Conservation (phyloP, 2,888 invertebrate species). For the Boloria euphrosyne region DNA sequence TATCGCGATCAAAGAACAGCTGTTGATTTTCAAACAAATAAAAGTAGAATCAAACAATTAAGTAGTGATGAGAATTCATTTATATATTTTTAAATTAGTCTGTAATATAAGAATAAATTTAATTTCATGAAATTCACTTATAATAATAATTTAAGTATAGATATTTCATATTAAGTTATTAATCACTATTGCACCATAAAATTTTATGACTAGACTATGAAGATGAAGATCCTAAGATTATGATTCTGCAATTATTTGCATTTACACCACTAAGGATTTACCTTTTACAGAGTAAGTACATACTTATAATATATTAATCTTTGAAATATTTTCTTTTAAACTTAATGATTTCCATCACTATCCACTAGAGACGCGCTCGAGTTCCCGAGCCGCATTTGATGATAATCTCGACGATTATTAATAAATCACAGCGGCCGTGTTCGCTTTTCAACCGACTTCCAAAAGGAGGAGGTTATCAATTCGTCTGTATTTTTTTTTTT, state of each 20-base stretch:
- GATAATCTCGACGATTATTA: constrained; percentile 67
- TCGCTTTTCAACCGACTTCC: too few species aligned
- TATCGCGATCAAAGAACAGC: constrained; percentile 77
- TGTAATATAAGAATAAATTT: background rate
- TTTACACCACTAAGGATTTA: too few species aligned
- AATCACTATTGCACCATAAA: too few species aligned
- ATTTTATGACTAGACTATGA: too few species aligned
- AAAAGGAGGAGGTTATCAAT: too few species aligned
- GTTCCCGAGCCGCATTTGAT: constrained; percentile 54
- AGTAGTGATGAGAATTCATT: constrained; percentile 58
- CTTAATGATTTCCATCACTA: constrained; percentile 24
- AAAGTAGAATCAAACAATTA: constrained; percentile 78
- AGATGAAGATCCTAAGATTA: too few species aligned
- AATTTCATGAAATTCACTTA: too few species aligned
- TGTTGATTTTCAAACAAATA: constrained; percentile 78
- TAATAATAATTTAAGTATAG: background rate
- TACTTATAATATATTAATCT: background rate
- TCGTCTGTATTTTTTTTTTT: too few species aligned
- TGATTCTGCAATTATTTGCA: too few species aligned
- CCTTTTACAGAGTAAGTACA: background rate
- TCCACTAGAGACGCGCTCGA: constrained; percentile 10
- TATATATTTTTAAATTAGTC: too few species aligned
- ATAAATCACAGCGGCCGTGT: constrained; percentile 62
- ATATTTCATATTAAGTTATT: background rate
- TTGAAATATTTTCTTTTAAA: constrained; percentile 5